Evolutionary conservation across 2,888 invertebrate genomes (phyloP).

Genomic region (Hesperia comma): DNA sequence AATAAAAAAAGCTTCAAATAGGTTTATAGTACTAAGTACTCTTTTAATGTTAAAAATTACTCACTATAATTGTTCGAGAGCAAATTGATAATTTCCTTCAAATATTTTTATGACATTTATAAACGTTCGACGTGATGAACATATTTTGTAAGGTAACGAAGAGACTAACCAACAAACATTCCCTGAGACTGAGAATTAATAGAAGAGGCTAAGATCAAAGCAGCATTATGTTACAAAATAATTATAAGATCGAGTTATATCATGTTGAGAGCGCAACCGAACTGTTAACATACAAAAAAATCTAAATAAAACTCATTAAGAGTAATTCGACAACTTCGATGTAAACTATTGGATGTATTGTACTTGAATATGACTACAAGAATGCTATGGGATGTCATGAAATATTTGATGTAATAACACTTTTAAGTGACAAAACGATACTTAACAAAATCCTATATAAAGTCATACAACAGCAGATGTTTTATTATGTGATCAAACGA

Average conservation of each 20-base stretch:
- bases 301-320: no score
- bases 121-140: conserved; percentile 65
- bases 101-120: conserved; percentile 78
- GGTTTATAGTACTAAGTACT: conserved; percentile 64
- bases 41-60: conserved; percentile 48
- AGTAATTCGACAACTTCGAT: background rate
- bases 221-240: conserved; percentile 57
- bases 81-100: conserved; percentile 65
- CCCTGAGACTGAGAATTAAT: conserved; percentile 79
- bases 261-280: conserved; percentile 25
- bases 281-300: background rate
- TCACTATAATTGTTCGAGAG: conserved; percentile 50
- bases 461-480: no score
- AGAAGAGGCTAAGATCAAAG: conserved; percentile 77
- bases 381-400: no score
- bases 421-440: no score
- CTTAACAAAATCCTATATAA: no score
- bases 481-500: no score
- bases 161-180: conserved; percentile 82
- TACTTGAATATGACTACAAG: no score
- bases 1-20: conserved; percentile 69
- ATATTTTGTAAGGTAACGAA: conserved; percentile 80
- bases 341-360: background rate
- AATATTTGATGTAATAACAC: no score
- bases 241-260: conserved; percentile 55